Evolutionary conservation across 92 coral and sea anemone genomes (phyloP).

Genomic region (Palythoa grandiflora): DNA sequence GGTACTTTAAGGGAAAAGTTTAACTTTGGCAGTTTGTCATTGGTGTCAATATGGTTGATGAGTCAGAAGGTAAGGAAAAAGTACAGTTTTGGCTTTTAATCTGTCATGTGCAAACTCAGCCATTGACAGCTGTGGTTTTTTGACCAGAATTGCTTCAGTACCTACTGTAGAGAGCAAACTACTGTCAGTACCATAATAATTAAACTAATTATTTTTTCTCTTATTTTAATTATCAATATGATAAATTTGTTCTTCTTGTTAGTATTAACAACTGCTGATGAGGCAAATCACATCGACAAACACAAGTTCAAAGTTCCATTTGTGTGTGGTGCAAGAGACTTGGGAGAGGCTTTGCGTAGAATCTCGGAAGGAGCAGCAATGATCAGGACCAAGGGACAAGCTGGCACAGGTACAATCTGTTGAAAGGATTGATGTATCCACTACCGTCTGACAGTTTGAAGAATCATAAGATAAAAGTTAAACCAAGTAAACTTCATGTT

Average conservation of each 20-base stretch:
- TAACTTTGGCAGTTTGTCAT: too few relatives aligned
- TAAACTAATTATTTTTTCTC: too few relatives aligned
- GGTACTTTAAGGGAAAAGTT: slow-evolving; percentile 53
- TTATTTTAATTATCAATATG: not conserved
- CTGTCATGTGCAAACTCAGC: slow-evolving; percentile 28
- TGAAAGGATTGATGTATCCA: too few relatives aligned
- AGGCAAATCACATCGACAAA: slow-evolving; percentile 92
- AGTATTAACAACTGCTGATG: slow-evolving; percentile 96
- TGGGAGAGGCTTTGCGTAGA: slow-evolving; percentile 98
- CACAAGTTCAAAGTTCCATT: slow-evolving; percentile 96
- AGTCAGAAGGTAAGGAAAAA: slow-evolving; percentile 50
- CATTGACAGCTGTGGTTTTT: too few relatives aligned
- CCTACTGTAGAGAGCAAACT: too few relatives aligned
- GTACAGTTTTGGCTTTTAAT: too few relatives aligned
- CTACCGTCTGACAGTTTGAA: too few relatives aligned
- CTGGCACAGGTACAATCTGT: slow-evolving; percentile 83
- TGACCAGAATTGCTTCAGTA: too few relatives aligned
- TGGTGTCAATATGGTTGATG: too few relatives aligned
- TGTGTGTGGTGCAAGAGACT: slow-evolving; percentile 97
- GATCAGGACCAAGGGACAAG: slow-evolving; percentile 97
- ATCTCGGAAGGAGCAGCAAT: slow-evolving; percentile 98
- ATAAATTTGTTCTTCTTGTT: not conserved
- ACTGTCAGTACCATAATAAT: too few relatives aligned
- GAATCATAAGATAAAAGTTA: not conserved
- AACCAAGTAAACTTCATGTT: too few relatives aligned